Conservation (phyloP, 2,797 vertebrate species). For the Crenichthys baileyi region DNA sequence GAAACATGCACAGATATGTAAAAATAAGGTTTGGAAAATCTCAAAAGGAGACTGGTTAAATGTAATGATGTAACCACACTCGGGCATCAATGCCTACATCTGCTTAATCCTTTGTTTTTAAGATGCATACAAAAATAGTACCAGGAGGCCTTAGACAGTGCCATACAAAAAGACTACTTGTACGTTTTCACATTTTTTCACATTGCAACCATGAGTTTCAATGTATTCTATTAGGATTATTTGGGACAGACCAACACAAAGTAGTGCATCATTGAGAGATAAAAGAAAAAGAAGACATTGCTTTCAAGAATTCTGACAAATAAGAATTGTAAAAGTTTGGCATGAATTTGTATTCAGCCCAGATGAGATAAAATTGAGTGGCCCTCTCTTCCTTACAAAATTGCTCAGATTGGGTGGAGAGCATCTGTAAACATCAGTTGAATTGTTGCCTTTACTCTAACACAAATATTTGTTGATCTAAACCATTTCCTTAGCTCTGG, state of each 20-base stretch:
- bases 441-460: neutral
- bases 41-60: slow-evolving; percentile 34
- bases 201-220: neutral
- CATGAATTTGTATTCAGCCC: neutral
- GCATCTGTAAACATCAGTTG: neutral
- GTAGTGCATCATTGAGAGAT: neutral
- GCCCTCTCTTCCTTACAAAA: neutral
- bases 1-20: slow-evolving; percentile 35
- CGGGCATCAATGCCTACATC: slow-evolving; percentile 3
- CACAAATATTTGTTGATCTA: neutral
- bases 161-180: neutral
- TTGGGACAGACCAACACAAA: neutral
- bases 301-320: neutral
- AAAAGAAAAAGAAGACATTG: neutral
- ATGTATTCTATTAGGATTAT: neutral
- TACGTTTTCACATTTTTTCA: neutral
- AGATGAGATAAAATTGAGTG: neutral
- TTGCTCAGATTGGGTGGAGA: no score
- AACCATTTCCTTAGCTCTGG: neutral
- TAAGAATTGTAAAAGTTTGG: slow-evolving; percentile 1
- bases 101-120: slow-evolving; percentile 1
- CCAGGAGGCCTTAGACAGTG: neutral
- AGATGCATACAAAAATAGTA: neutral
- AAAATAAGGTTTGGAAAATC: slow-evolving; percentile 39
- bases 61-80: slow-evolving; percentile 32